Base-by-base conservation (phyloP, 2,888 invertebrate species). In the Cephus sareptanus region DNA sequence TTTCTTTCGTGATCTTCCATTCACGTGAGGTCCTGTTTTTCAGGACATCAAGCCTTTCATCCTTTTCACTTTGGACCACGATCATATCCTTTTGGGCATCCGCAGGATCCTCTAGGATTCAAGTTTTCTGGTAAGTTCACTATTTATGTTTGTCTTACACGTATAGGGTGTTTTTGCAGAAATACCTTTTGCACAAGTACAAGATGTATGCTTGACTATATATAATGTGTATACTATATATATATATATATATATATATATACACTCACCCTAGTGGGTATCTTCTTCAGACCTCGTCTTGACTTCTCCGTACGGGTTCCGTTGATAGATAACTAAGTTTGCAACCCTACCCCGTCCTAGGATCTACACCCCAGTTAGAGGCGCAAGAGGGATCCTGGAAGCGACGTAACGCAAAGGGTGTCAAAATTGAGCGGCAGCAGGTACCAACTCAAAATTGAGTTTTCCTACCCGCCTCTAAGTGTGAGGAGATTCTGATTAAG, bases 41-140 rank as follows among this genome's bases (percentile, higher is more conserved):
- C 90, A 92, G 94, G 97, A 81, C 97, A 97, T 91, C 97, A 96
- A 89, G 95, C 96, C 82, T 97, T 97, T 92, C 97, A 97, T 92
- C 97, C 97, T 79, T 97, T 97, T 92, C 97, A 97, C 88, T 97
- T 97, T 91, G 97, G 97, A 79, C 96, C 97, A 56, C 93, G 95
- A 84, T 94, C 96, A 82, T 97, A 97, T 91, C 92, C 92, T 75
- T 92, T 92, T 83, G 92, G 92, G 79, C 92, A 91, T 79, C 95
- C 95, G 74, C 95, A 96, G 77, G 97, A 97, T 91, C 96, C 96
- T 4, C 92, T 97, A 89, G 96, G 97, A 84, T 97, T 97, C 92
- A 97, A 97, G 93, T 93, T 97, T 87, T 96, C 96, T 92, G 97
- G 97, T 97, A 93, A 94, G 93, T 91, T 79, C 79, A 35, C 13